Base-by-base conservation (phyloP, 2,797 vertebrate genomes). In the Gymnodraco acuticeps region DNA sequence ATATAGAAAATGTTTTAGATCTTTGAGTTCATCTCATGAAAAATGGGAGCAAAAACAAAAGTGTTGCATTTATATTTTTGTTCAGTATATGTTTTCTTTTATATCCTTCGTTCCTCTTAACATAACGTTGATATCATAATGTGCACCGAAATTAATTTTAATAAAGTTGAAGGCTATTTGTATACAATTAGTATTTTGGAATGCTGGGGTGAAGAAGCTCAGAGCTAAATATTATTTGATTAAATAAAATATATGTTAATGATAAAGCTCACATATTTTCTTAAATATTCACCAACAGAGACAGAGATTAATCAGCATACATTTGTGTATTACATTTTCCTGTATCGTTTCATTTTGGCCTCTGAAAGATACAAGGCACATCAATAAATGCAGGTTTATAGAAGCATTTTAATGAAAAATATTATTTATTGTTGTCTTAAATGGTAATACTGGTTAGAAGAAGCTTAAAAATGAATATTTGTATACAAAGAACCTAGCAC, bases 271-370 rank as follows among this genome's bases (percentile, higher is more conserved):
- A 55, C 13, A 31, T 51, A 41, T 47, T 17, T 60, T 54, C 20
- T 41, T 45, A 58, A 27, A 54, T 60, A 61, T 62, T 55, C 27
- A 65, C 20, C 20, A 61, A 33, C 38, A 62, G 41, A 55, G 14
- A 11, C 13, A 17, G 11, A 53, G 23, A 31, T n/a, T 47, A 52
- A 13, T 42, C 33, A 33, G 33, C 16, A 55, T 47, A 2, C 27
- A 14, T 19, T 10, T 17, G 27, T 27, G 4, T 5, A 27, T 27
- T 3, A 20, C 15, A 27, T 59, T 65, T 66, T 71, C 10, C 31
- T 38, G 9, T 0, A 50, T 17, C 20, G 10, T 45, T 33, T 47
- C 7, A 5, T 47, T 65, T 52, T 46, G 20, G 23, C 56, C 33
- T 7, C 33, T 38, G 33, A 38, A 38, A 38, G 33, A 38, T 38